Conservation (phyloP, 2,113 vertebrate genomes). For the Gnathonemus longibarbis region DNA sequence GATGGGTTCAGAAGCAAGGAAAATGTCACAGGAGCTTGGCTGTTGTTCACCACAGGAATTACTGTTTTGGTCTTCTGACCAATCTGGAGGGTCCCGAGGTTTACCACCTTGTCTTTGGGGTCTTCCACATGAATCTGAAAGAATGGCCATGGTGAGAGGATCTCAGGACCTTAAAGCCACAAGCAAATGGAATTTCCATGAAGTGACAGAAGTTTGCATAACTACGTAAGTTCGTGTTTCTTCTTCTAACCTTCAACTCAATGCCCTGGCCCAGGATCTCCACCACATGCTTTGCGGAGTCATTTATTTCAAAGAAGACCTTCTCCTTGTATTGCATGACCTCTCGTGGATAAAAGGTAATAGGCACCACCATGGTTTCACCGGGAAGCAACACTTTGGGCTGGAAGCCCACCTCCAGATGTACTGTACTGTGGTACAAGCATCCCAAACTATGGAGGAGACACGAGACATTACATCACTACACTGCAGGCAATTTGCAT, state of each 20-base stretch:
- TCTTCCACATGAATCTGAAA: conserved; percentile 68
- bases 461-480: not conserved
- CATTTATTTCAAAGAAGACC: conserved; percentile 71
- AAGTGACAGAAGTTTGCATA: not conserved
- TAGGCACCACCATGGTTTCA: conserved; percentile 54
- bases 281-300: conserved; percentile 55
- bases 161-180: not conserved
- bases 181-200: not conserved
- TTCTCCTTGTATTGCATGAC: conserved; percentile 58
- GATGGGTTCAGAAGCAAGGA: conserved; percentile 46
- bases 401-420: conserved; percentile 61
- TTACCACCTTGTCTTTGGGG: conserved; percentile 59
- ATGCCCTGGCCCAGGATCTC: conserved; percentile 72
- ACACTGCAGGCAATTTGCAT: not conserved
- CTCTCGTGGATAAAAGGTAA: conserved; percentile 73
- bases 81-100: conserved; percentile 64
- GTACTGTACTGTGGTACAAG: conserved; percentile 57
- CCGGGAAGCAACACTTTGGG: conserved; percentile 56
- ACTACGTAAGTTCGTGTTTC: not conserved
- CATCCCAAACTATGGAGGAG: conserved; percentile 63
- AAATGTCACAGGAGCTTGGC: conserved; percentile 57
- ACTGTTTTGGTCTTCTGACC: conserved; percentile 63
- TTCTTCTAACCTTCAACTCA: conserved; percentile 67
- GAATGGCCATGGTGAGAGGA: not conserved
- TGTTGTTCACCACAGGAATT: conserved; percentile 67